Base-by-base conservation (phyloP, 1,140 invertebrate species). In the Dendroctonus valens region DNA sequence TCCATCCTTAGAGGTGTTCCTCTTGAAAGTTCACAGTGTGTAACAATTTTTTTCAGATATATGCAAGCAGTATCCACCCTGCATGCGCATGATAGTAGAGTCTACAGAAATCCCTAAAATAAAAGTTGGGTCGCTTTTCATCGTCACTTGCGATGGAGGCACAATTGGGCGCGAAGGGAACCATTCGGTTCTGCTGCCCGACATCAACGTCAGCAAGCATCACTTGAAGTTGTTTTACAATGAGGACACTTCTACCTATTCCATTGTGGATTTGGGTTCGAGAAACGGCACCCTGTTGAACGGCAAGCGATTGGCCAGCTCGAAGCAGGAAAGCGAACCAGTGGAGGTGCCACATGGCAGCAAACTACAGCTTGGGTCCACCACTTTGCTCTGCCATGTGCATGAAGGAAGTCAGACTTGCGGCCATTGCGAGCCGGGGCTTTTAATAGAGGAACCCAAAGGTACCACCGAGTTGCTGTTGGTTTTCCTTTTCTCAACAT, bases 241-340 rank as follows among this genome's bases (percentile, higher is more conserved):
- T 65, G 79, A 82, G 51, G 81, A 81, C 0, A 80, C 81, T 42
- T 80, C 80, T 11, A 75, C 79, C 3, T 96, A 94, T 75, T 80
- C 85, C 52, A 84, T 91, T 0, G 82, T 84, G n/a, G 94, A 96
- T 79, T 74, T 90, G 53, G 92, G 92, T 7, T 96, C 92, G 41
- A 85, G 91, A 73, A 96, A 95, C 78, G 94, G 94, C 2, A 96
- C 93, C 0, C 84, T 88, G 59, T 74, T 96, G 4, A 94, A 97
- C 80, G 89, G 90, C 0, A 83, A 82, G 40, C 82, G 90, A 65
- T 82, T 97, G 69, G 89, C 90, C 0, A 82, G 83, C 40, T 83
- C 87, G 0, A 89, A 91, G 73, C 84, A 87, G 74, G 83, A 86
- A 65, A 92, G 91, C 71, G 80, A 85, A 12, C 79, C 83, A 0